These are phyloP conservation scores for Nemopilema nomurai DNA, from an alignment of 30 jellyfish, hydroid and myxozoan species.

Conservation along the genomic window DNA sequence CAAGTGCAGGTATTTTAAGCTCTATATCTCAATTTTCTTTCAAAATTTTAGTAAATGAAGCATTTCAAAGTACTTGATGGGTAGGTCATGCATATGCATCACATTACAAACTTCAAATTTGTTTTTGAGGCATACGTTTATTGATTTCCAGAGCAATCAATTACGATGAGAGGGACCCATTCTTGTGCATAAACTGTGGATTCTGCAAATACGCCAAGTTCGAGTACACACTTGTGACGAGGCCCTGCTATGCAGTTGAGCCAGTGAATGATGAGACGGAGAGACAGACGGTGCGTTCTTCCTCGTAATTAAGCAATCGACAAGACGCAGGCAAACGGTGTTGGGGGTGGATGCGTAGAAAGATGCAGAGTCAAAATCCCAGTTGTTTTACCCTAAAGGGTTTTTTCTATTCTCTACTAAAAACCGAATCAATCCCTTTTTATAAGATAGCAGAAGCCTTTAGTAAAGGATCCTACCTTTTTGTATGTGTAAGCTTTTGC, in stretches of 20 bases:
- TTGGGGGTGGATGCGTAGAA: neutral
- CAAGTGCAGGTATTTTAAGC: slow-evolving; percentile 81
- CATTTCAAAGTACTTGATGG: neutral
- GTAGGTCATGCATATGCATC: neutral
- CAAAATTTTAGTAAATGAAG: neutral
- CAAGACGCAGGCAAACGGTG: no score
- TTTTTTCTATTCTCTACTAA: no score
- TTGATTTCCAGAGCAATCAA: slow-evolving; percentile 78
- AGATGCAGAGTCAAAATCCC: neutral
- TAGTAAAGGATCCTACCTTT: no score
- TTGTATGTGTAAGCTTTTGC: no score
- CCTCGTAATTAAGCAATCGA: no score
- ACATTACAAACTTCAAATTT: no score
- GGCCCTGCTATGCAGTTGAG: slow-evolving; percentile 89
- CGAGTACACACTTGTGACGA: slow-evolving; percentile 78
- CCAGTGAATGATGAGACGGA: slow-evolving; percentile 88
- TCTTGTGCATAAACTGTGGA: slow-evolving; percentile 92
- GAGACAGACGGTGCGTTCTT: slow-evolving; percentile 53
- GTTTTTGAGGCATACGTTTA: neutral
- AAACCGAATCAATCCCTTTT: no score
- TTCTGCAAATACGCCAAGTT: slow-evolving; percentile 96
- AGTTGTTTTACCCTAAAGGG: no score
- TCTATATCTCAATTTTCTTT: neutral
- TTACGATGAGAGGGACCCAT: slow-evolving; percentile 95
- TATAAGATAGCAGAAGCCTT: no score